These are phyloP conservation scores for Lithobates pipiens DNA, from an alignment of 2,797 vertebrate genomes.

Conservation along the genomic window DNA sequence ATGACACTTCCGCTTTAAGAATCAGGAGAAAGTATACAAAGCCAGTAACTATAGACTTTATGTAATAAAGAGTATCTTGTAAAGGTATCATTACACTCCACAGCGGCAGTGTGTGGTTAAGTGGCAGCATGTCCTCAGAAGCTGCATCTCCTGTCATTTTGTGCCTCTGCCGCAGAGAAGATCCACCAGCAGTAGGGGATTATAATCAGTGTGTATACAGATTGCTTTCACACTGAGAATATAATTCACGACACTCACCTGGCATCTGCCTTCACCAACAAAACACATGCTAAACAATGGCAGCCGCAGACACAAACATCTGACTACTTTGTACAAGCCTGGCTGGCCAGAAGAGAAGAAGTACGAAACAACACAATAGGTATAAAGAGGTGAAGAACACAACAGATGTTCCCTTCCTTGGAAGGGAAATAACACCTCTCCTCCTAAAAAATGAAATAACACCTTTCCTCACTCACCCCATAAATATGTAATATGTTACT, in stretches of 20 bases:
- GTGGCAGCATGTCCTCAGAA: slow-evolving; percentile 25
- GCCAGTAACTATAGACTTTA: slow-evolving; percentile 19
- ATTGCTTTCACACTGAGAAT: slow-evolving; percentile 4
- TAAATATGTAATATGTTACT: too few relatives aligned
- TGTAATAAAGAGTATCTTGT: slow-evolving; percentile 6
- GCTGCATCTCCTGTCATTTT: slow-evolving; percentile 29
- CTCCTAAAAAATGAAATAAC: too few relatives aligned
- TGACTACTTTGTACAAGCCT: not conserved
- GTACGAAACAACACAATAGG: too few relatives aligned
- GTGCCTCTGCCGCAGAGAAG: slow-evolving; percentile 20
- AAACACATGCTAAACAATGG: slow-evolving; percentile 15
- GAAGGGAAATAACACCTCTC: too few relatives aligned
- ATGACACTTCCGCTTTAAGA: not conserved
- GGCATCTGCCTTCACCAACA: not conserved
- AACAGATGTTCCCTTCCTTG: too few relatives aligned
- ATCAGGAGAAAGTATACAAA: not conserved
- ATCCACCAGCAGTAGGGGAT: not conserved
- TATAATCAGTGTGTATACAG: not conserved
- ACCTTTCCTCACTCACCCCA: too few relatives aligned
- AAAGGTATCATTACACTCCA: slow-evolving; percentile 30
- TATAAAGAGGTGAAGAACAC: too few relatives aligned
- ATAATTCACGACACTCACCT: slow-evolving; percentile 30
- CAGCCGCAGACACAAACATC: slow-evolving; percentile 26
- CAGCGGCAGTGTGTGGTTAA: slow-evolving; percentile 15
- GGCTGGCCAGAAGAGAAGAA: not conserved